Conservation (phyloP, 2,113 vertebrate genomes). For the Mustelus asterias region DNA sequence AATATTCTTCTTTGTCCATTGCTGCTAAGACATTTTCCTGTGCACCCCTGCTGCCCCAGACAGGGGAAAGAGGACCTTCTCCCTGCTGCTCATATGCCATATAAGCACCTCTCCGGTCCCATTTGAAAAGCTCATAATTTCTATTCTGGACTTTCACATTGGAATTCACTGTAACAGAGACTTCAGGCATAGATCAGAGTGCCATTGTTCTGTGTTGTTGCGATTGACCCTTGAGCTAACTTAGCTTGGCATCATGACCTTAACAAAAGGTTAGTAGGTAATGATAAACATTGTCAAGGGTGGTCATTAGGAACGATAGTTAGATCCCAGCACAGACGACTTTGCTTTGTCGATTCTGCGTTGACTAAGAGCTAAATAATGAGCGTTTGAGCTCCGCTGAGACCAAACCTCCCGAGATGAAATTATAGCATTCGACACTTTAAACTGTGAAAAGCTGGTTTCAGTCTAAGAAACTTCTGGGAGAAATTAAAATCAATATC, state of each 20-base stretch:
- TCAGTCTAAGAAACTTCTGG: background rate
- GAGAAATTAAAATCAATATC: background rate
- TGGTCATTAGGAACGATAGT: background rate
- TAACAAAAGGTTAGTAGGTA: background rate
- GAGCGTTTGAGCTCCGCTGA: background rate
- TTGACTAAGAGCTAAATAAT: background rate
- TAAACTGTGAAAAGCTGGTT: background rate
- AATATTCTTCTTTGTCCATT: background rate
- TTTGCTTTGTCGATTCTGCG: background rate
- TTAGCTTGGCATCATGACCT: background rate
- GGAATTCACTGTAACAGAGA: background rate
- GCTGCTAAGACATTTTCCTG: background rate
- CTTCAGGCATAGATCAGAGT: background rate
- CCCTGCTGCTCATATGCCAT: background rate
- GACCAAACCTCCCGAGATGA: background rate
- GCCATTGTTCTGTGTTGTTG: background rate
- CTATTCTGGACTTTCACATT: background rate
- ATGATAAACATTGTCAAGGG: background rate
- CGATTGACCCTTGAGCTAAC: background rate
- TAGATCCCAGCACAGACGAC: background rate
- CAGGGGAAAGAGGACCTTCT: background rate
- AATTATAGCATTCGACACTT: constrained; percentile 2
- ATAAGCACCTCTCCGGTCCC: background rate
- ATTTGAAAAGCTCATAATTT: background rate
- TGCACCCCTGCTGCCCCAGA: background rate